Evolutionary conservation across 2,113 vertebrate species (phyloP).

Genomic region (Gambusia holbrooki): DNA sequence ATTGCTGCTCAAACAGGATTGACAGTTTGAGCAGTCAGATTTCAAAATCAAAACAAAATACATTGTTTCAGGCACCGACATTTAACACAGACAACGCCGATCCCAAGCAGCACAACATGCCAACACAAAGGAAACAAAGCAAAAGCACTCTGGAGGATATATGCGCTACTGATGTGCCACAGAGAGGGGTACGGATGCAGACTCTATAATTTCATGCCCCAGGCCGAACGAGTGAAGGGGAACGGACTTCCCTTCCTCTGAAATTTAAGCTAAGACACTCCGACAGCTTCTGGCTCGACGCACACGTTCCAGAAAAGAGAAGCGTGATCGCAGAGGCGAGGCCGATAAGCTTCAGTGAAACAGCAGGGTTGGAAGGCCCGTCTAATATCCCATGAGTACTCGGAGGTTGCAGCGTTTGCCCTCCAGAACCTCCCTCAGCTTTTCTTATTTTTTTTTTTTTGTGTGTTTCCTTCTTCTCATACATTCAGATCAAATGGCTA

Average conservation of each 20-base stretch:
- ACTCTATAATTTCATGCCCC: slow-evolving; percentile 63
- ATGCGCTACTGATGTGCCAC: slow-evolving; percentile 40
- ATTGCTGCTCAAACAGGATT: slow-evolving; percentile 7
- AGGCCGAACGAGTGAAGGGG: slow-evolving; percentile 67
- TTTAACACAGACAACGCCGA: slow-evolving; percentile 50
- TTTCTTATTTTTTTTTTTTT: slow-evolving; percentile 1
- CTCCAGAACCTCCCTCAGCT: slow-evolving; percentile 37
- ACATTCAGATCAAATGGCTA: slow-evolving; percentile 21
- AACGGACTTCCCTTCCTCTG: slow-evolving; percentile 66
- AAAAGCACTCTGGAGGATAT: slow-evolving; percentile 24
- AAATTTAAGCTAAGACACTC: slow-evolving; percentile 65
- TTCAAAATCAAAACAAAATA: slow-evolving; percentile 47
- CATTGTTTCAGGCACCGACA: slow-evolving; percentile 27
- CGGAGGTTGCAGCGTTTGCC: slow-evolving; percentile 34
- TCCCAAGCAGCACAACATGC: slow-evolving; percentile 34
- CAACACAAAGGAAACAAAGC: slow-evolving; percentile 57
- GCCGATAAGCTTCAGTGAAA: slow-evolving; percentile 69
- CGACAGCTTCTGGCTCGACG: slow-evolving; percentile 61
- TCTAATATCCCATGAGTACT: slow-evolving; percentile 74
- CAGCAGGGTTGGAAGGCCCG: slow-evolving; percentile 49
- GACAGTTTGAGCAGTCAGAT: slow-evolving; percentile 30
- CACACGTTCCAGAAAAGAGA: slow-evolving; percentile 50
- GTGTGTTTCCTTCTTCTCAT: slow-evolving; percentile 32
- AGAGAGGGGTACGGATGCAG: slow-evolving; percentile 52
- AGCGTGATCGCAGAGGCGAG: slow-evolving; percentile 55